Evolutionary conservation across 2,888 invertebrate genomes (phyloP).

Genomic region (Spatulosminthurus flaviceps): DNA sequence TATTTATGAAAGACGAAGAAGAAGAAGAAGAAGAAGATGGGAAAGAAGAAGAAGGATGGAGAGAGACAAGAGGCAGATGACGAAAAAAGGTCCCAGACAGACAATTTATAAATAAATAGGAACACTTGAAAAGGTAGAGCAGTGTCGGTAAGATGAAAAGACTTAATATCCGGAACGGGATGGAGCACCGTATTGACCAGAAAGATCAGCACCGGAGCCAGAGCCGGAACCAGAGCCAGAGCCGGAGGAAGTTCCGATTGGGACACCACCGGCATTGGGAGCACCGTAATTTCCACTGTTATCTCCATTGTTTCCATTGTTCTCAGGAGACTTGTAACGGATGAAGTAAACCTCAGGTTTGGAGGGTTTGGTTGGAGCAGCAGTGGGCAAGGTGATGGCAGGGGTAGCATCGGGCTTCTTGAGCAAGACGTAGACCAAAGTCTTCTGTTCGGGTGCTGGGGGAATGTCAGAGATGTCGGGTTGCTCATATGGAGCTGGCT

Average conservation of each 20-base stretch:
- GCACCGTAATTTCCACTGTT: conserved; percentile 47
- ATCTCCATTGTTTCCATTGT: conserved; percentile 27
- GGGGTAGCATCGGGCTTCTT: conserved; percentile 52
- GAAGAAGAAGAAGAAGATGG: not conserved
- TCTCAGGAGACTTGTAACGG: conserved; percentile 60
- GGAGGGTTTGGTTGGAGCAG: conserved; percentile 82
- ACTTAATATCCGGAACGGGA: conserved; percentile 61
- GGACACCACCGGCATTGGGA: conserved; percentile 50
- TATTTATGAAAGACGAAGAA: not conserved
- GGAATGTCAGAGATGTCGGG: conserved; percentile 43
- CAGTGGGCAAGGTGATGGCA: conserved; percentile 76
- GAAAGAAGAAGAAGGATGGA: conserved; percentile 17
- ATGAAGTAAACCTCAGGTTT: conserved; percentile 76
- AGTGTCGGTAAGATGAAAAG: conserved; percentile 20
- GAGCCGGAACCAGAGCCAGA: conserved; percentile 15
- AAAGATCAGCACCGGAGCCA: conserved; percentile 65
- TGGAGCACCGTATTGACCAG: conserved; percentile 74
- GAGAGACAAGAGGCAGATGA: conserved; percentile 11
- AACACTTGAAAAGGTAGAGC: conserved; percentile 41
- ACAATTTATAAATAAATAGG: conserved; percentile 42
- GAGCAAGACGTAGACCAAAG: conserved; percentile 61
- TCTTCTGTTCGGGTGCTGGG: conserved; percentile 56
- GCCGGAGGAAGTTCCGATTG: conserved; percentile 32
- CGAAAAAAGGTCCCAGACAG: too few relatives aligned
- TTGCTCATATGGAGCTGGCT: conserved; percentile 44